Evolutionary conservation across 2,888 invertebrate genomes (phyloP), one percentile per base, ranked within the genome.

Genomic region (Elmis aenea): DNA sequence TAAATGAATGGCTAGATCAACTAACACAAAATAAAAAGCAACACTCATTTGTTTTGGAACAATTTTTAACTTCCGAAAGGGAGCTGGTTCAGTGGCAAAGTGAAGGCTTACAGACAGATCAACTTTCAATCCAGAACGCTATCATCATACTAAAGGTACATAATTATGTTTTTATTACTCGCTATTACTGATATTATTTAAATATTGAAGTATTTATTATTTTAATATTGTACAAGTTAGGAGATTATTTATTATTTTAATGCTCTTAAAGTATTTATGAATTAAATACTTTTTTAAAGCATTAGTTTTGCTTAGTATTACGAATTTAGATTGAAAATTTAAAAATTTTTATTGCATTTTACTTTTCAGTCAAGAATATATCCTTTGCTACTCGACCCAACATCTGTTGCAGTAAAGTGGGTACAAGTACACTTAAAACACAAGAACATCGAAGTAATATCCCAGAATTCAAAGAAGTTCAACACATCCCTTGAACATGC

Each of bases 341-440:
- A n/a, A n/a, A n/a, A n/a, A n/a, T n/a, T n/a, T n/a, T n/a, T n/a
- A n/a, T n/a, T n/a, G n/a, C n/a, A n/a, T n/a, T n/a, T 35, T 29
- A 33, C 5, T 38, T 59, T 57, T 18, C 40, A 66, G 64, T 50
- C 54, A 5, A 75, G 76, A 14, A 73, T 80, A 50, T 76, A 82
- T 1, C 88, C 94, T 0, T 73, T 94, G 33, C 71, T 97, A 23
- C 74, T 97, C 25, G 97, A 99, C 68, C 92, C 97, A 0, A 87
- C 91, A 1, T 84, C 85, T 2, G 77, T 83, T 5, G 90, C 92
- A 0, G 74, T 83, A 0, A 72, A 77, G 18, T 95, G 95, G 95
- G 68, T 95, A 1, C 79, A 77, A 52, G 75, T 75, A 24, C 81
- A 86, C 56, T 66, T 88, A 2, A 77, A 76, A 37, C 74, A 69